Conservation (phyloP, 2,888 invertebrate genomes). For the Elysia crispata region DNA sequence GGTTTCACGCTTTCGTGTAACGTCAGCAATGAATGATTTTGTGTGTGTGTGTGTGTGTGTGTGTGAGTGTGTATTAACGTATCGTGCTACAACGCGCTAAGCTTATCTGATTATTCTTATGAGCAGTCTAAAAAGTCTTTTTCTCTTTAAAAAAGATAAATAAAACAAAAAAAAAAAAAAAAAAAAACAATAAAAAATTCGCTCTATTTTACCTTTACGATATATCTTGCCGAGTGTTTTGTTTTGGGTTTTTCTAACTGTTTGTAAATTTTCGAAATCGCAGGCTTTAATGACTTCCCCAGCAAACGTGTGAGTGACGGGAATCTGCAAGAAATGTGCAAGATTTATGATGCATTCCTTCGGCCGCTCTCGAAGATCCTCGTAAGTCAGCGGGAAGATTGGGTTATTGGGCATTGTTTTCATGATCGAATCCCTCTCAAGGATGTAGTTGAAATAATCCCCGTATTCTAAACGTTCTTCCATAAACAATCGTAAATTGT, state of each 20-base stretch:
- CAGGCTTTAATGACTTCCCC: not conserved
- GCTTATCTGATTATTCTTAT: too few species aligned
- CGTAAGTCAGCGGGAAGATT: not conserved
- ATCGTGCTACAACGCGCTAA: too few species aligned
- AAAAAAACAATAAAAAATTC: too few species aligned
- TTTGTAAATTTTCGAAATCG: constrained; percentile 23
- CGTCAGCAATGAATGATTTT: too few species aligned
- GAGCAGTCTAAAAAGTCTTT: too few species aligned
- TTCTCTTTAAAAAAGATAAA: too few species aligned
- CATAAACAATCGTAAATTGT: constrained; percentile 21
- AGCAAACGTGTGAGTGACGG: constrained; percentile 5
- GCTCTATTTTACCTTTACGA: constrained; percentile 35
- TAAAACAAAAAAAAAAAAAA: too few species aligned
- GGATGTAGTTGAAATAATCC: not conserved
- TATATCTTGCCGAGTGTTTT: not conserved
- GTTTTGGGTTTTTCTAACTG: not conserved
- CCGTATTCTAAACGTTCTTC: constrained; percentile 22
- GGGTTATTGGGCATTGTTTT: constrained; percentile 19
- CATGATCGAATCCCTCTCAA: not conserved
- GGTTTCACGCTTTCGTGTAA: too few species aligned
- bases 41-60: too few species aligned
- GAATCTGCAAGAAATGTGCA: not conserved
- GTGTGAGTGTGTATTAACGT: too few species aligned
- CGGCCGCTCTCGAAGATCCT: not conserved
- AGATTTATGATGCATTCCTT: not conserved